Evolutionary conservation across 2,888 invertebrate genomes (phyloP), one percentile per base, ranked within the genome.

Genomic region (Caenorhabditis sulstoni): DNA sequence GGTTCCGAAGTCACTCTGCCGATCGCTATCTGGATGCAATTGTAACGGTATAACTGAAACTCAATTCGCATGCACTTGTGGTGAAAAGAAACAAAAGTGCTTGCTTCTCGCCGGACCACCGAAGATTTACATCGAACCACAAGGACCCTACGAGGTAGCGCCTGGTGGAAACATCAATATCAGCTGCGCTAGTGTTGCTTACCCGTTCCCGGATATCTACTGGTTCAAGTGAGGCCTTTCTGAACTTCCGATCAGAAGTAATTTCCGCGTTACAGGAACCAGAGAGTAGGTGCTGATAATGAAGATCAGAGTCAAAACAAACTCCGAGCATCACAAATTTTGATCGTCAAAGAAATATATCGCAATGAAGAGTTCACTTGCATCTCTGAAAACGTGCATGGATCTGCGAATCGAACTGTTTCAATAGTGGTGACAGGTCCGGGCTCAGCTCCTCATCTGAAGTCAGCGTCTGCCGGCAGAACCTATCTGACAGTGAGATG

Each of bases 121-220:
- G 1, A 89, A 87, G 70, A 83, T 89, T 49, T 89, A 88, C 70
- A 79, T 89, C 52, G 83, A 89, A 35, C 89, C 89, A 11, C 78
- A 82, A 23, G 89, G 86, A 76, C 89, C 89, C 1, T 90, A 82
- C 45, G 84, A 88, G 61, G 86, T 88, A 11, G 82, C 87, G 18
- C 89, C 89, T 2, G 89, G 89, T 45, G 89, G 89, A 35, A 88
- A 85, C 47, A 83, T 89, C 64, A 89, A 89, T 59, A 87, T 89
- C 57, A 88, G 89, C 18, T 89, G 89, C 77, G 80, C 87, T 1
- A 86, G 87, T 16, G 89, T 88, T 9, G 86, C 86, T 5, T 90
- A 86, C 75, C 89, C 89, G 8, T 89, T 89, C 64, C 90, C 89
- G 3, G 84, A 89, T 45, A 88, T 88, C 57, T 82, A 83, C 39